These are phyloP conservation scores for Dinothrombium tinctorium DNA, from an alignment of 1,140 invertebrate genomes.

Conservation along the genomic window DNA sequence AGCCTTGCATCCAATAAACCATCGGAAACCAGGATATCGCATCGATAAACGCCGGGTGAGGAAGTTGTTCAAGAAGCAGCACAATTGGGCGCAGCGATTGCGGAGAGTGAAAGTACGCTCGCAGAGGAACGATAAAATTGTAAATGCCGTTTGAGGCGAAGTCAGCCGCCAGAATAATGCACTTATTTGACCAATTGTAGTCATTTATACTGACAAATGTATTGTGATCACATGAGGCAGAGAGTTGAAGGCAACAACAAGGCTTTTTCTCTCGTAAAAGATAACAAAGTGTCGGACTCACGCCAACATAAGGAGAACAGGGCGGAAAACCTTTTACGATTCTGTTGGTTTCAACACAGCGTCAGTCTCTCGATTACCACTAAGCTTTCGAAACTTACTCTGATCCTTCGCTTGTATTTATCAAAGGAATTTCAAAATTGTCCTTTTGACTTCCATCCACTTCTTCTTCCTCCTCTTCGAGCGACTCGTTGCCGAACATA, in stretches of 20 bases:
- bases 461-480: slow-evolving; percentile 16
- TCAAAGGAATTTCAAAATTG: neutral
- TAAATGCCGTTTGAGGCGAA: slow-evolving; percentile 95
- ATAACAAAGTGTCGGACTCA: slow-evolving; percentile 85
- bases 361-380: too few relatives aligned
- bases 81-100: slow-evolving; percentile 79
- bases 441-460: neutral
- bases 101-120: slow-evolving; percentile 68
- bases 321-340: slow-evolving; percentile 91
- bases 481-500: slow-evolving; percentile 19
- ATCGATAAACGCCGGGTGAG: slow-evolving; percentile 76
- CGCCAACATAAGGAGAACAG: slow-evolving; percentile 87
- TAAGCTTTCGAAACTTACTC: too few relatives aligned
- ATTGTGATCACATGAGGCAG: slow-evolving; percentile 84
- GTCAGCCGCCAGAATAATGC: slow-evolving; percentile 86
- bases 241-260: slow-evolving; percentile 79
- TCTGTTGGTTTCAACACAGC: slow-evolving; percentile 27
- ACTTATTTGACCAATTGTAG: slow-evolving; percentile 92
- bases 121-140: slow-evolving; percentile 89
- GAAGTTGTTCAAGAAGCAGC: slow-evolving; percentile 25
- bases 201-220: slow-evolving; percentile 73
- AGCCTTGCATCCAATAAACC: slow-evolving; percentile 83
- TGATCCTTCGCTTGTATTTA: slow-evolving; percentile 50
- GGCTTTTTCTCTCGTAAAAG: slow-evolving; percentile 85
- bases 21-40: slow-evolving; percentile 88